Evolutionary conservation across 2,113 vertebrate genomes (phyloP).

Genomic region (Caloenas nicobarica): DNA sequence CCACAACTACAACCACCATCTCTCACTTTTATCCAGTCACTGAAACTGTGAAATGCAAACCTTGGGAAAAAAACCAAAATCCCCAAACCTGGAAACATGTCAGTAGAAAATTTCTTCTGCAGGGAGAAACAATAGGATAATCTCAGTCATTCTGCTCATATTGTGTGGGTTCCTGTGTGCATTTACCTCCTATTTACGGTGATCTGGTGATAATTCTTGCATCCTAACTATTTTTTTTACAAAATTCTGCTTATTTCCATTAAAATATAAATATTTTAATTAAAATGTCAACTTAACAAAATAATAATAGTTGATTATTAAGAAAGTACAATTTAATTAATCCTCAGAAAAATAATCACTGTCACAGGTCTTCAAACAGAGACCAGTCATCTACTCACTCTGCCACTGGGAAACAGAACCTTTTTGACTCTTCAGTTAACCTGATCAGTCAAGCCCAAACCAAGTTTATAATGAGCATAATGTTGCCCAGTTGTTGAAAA

Average conservation of each 20-base stretch:
- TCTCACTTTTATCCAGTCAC: background rate
- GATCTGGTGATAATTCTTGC: background rate
- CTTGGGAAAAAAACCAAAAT: background rate
- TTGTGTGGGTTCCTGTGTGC: background rate
- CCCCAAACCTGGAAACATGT: background rate
- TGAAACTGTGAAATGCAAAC: background rate
- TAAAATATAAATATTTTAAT: background rate
- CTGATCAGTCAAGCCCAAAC: background rate
- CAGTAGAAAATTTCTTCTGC: background rate
- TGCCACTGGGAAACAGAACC: background rate
- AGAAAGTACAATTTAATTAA: background rate
- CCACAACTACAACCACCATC: background rate
- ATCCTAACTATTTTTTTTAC: background rate
- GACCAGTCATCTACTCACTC: background rate
- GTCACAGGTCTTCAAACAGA: background rate
- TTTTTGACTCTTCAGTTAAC: background rate
- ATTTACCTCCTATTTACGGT: background rate
- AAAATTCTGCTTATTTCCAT: background rate
- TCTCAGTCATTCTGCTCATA: background rate
- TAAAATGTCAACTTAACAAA: background rate
- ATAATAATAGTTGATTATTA: background rate
- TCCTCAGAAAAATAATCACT: background rate
- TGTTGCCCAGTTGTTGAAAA: background rate
- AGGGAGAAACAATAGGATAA: background rate
- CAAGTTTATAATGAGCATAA: background rate